phyloP scores from a whole-genome alignment of 2,113 vertebrate genomes.

The Stigmatopora nigra region DNA sequence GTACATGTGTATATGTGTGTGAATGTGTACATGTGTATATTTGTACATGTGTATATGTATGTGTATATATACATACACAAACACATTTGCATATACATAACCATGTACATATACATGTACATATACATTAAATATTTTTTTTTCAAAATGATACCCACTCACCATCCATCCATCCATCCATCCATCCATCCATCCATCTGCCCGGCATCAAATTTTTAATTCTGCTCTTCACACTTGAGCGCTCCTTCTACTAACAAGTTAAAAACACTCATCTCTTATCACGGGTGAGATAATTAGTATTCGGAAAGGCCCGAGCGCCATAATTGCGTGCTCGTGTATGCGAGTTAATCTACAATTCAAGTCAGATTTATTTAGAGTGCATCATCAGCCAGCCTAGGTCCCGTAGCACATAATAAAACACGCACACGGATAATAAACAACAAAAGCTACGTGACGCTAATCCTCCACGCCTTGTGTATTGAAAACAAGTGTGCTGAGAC shows the following conservation, averaged over 20 bases:
- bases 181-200: background rate
- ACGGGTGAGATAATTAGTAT: constrained; percentile 1
- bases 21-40: no score
- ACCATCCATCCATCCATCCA: background rate
- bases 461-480: constrained; percentile 8
- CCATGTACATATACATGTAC: no score
- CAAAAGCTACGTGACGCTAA: constrained; percentile 12
- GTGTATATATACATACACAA: no score
- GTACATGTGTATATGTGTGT: no score
- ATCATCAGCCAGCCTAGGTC: constrained; percentile 9
- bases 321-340: constrained; percentile 8
- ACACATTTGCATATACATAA: no score
- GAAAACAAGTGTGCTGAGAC: background rate
- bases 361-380: constrained; percentile 8
- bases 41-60: no score
- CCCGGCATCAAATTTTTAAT: background rate
- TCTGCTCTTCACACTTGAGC: background rate
- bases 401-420: constrained; percentile 9
- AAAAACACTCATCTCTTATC: constrained; percentile 5
- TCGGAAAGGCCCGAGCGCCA: background rate
- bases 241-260: constrained; percentile 1
- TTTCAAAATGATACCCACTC: no score
- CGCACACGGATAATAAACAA: constrained; percentile 10
- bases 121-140: no score
- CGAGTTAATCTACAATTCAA: constrained; percentile 13